Base-by-base conservation (phyloP, 2,888 invertebrate species). In the Acleris sparsana region DNA sequence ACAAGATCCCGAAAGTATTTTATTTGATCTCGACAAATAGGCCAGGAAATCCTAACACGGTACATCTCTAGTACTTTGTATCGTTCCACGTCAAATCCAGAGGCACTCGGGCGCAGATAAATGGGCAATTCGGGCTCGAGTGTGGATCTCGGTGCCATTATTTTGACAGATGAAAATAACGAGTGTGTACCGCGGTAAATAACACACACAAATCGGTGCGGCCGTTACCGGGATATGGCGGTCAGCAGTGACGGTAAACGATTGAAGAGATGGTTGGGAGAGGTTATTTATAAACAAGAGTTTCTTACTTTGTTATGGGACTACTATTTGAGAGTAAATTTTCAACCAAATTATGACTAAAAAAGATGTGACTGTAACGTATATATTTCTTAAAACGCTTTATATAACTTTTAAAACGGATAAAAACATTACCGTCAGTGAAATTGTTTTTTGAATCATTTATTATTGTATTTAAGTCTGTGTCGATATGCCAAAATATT, bases 1-100 rank as follows among this genome's bases (percentile, higher is more conserved):
- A 7, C 33, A 9, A 33, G 33, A 33, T 33, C 33, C 33, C 33
- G 9, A 39, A 39, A 39, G 39, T 4, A 13, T 39, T 13, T 39
- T 13, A 46, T 46, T 46, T 17, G 5, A 3, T 22, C 43, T 6
- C 55, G 44, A n/a, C n/a, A 49, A 61, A 55, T 25, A 17, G 29
- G 13, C 58, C 6, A 44, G 22, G 16, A 46, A 17, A 56, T 4
- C 55, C 55, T 22, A 64, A 60, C 51, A 44, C 44, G 51, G 65
- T 25, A 56, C 65, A 65, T 65, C 62, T 58, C 67, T 62, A 67
- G 62, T 63, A 68, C 68, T 65, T 70, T 68, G 68, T 80, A 80
- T 80, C 78, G 72, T 75, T 73, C 71, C 71, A 76, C 75, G 85
- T 85, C 85, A 84, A 77, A 76, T 68, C 70, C 85, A 85, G 75